phyloP scores from a whole-genome alignment of 2,113 vertebrate species.

The Smithornis capensis region DNA sequence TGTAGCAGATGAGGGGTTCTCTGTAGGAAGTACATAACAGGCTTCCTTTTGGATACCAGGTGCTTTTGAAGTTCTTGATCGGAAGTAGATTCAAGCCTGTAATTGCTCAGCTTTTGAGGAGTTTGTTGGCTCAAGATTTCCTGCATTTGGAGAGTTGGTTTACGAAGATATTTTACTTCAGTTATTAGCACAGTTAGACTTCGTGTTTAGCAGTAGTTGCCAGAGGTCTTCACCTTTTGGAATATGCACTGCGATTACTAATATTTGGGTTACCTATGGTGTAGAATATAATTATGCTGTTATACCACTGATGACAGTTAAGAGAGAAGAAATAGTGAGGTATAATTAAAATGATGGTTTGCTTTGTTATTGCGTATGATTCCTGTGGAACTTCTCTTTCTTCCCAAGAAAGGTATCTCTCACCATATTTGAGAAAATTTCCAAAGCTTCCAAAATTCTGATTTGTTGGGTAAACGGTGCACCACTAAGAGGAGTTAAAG shows the following conservation, averaged over 20 bases:
- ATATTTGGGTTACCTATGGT: background rate
- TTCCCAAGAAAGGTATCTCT: background rate
- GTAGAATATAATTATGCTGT: background rate
- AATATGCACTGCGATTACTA: background rate
- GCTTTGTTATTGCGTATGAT: background rate
- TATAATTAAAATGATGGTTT: background rate
- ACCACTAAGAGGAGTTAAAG: background rate
- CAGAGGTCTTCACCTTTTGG: background rate
- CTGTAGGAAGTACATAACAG: background rate
- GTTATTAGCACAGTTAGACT: background rate
- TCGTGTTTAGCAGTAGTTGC: background rate
- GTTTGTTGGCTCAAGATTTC: background rate
- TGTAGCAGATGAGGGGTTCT: background rate
- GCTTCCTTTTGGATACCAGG: background rate
- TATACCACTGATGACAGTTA: background rate
- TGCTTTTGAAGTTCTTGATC: background rate
- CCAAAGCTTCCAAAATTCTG: background rate
- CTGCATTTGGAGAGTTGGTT: background rate
- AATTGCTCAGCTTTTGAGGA: slow-evolving; percentile 7
- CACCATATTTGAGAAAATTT: background rate
- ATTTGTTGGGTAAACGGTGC: background rate
- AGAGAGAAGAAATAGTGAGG: background rate
- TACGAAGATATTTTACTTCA: background rate
- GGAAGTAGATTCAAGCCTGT: background rate
- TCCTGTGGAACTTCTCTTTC: background rate